phyloP scores from a whole-genome alignment of 2,113 vertebrate species.

The Pelmatolapia mariae region DNA sequence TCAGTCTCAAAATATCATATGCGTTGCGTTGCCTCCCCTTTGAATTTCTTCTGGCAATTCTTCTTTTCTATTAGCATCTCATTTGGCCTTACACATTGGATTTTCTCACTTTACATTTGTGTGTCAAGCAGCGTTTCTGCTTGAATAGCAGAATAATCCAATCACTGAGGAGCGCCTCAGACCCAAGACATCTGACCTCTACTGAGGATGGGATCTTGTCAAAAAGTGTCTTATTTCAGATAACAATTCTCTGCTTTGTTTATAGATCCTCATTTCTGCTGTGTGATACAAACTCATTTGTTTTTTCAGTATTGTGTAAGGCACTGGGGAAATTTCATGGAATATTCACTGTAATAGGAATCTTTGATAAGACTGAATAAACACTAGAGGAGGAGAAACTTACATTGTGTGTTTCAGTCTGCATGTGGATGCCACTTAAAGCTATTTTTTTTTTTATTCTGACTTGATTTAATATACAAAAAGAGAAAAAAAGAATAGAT shows the following conservation, averaged over 20 bases:
- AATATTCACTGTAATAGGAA: neutral
- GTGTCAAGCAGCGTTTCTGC: conserved; percentile 53
- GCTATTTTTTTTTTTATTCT: neutral
- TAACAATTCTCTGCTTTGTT: conserved; percentile 38
- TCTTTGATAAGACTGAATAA: neutral
- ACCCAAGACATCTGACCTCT: conserved; percentile 61
- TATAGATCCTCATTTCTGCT: conserved; percentile 1
- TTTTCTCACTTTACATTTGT: conserved; percentile 59
- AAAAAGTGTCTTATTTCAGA: conserved; percentile 48
- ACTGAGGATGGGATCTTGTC: conserved; percentile 48
- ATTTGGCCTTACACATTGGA: conserved; percentile 53
- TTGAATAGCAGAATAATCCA: conserved; percentile 65
- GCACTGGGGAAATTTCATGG: conserved; percentile 1
- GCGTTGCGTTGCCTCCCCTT: neutral
- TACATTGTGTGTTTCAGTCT: neutral
- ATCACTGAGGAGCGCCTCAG: conserved; percentile 44
- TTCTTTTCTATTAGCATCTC: conserved; percentile 59
- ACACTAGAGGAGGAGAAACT: neutral
- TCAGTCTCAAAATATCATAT: conserved; percentile 11
- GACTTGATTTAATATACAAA: neutral
- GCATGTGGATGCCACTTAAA: neutral
- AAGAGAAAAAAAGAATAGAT: neutral
- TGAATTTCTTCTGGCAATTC: conserved; percentile 37
- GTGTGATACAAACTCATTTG: neutral
- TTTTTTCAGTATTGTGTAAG: neutral